Conservation (phyloP, 1,140 invertebrate species). For the Centruroides sculpturatus region DNA sequence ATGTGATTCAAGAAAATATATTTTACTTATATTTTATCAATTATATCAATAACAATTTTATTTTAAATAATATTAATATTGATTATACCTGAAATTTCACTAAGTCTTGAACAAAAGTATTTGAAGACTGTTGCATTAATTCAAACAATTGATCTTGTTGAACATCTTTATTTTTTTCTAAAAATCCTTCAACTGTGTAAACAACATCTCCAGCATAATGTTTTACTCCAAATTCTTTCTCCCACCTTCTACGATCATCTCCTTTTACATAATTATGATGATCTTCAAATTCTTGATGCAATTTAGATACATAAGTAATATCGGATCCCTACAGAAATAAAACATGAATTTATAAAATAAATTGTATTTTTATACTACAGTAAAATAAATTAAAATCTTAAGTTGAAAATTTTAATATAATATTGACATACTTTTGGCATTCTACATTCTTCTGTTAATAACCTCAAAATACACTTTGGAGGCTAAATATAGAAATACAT, state of each 20-base stretch:
- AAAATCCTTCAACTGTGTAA: conserved; percentile 82
- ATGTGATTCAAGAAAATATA: background rate
- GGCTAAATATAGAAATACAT: conserved; percentile 30
- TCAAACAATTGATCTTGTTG: conserved; percentile 93
- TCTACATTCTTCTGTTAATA: conserved; percentile 81
- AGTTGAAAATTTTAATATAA: conserved; percentile 13
- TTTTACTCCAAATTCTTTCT: conserved; percentile 74
- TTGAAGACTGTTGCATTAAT: conserved; percentile 68
- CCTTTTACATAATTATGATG: conserved; percentile 79
- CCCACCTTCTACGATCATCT: conserved; percentile 70
- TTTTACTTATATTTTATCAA: background rate
- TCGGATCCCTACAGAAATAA: conserved; percentile 50
- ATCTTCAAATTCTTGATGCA: conserved; percentile 73
- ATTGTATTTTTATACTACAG: background rate
- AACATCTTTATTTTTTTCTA: conserved; percentile 92
- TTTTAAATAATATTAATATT: background rate
- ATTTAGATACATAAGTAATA: conserved; percentile 71
- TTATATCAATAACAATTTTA: background rate
- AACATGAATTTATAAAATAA: background rate
- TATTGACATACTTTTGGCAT: conserved; percentile 53
- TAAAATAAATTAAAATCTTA: background rate
- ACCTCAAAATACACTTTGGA: conserved; percentile 69
- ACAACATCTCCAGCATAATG: conserved; percentile 92
- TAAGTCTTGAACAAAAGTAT: conserved; percentile 77
- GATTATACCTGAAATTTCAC: conserved; percentile 52